phyloP scores from a whole-genome alignment of 1,140 invertebrate genomes.

The Myzus persicae region DNA sequence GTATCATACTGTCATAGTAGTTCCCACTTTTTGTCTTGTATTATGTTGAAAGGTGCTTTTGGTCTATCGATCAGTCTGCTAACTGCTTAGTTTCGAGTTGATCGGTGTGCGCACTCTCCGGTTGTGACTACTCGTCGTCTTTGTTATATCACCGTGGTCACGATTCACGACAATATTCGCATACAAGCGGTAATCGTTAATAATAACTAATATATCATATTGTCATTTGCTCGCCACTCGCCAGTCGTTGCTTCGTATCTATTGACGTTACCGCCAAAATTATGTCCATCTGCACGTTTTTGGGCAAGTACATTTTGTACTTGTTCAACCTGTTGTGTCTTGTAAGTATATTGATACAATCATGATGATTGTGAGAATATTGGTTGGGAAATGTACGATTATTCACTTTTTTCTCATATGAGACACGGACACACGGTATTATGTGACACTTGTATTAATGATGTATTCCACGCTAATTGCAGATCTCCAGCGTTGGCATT shows the following conservation, averaged over 20 bases:
- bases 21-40: neutral
- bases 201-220: neutral
- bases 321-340: constrained; percentile 56
- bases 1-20: too few species aligned
- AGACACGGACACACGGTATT: too few species aligned
- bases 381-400: neutral
- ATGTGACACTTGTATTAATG: neutral
- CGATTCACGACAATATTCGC: neutral
- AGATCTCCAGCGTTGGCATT: constrained; percentile 53
- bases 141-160: too few species aligned
- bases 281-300: constrained; percentile 42
- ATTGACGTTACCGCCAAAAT: neutral
- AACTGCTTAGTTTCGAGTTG: neutral
- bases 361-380: neutral
- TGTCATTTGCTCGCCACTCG: neutral
- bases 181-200: neutral
- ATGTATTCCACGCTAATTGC: neutral
- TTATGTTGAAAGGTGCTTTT: neutral
- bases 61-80: neutral
- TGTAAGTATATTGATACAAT: constrained; percentile 33
- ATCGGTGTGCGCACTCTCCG: neutral
- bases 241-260: neutral
- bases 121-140: too few species aligned
- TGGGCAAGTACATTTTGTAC: constrained; percentile 58
- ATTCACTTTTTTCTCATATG: neutral